Conservation (phyloP, 2,888 invertebrate genomes). For the Dolichopus griseipennis region DNA sequence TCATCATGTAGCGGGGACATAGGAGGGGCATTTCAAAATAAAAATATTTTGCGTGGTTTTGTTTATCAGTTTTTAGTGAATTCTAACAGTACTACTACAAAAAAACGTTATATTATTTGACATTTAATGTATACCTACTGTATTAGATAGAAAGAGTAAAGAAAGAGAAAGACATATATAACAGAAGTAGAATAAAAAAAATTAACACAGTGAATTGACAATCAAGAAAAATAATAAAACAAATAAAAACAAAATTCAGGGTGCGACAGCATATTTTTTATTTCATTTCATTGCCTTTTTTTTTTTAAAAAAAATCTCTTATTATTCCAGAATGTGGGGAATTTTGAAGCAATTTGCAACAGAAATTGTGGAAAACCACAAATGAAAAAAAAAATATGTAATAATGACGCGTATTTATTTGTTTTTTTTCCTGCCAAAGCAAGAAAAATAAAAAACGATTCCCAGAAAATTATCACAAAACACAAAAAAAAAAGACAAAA, state of each 20-base stretch:
- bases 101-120: no score
- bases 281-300: not conserved
- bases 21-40: no score
- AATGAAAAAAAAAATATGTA: not conserved
- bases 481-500: no score
- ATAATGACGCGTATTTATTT: slow-evolving; percentile 6
- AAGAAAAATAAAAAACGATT: not conserved
- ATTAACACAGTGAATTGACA: no score
- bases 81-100: no score
- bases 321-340: not conserved
- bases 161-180: no score
- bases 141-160: no score
- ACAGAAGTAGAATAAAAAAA: no score
- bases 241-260: not conserved
- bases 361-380: not conserved
- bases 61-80: no score
- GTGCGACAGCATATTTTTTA: not conserved
- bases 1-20: no score
- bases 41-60: no score
- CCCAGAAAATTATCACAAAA: not conserved
- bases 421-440: not conserved
- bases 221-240: not conserved
- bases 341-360: not conserved
- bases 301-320: not conserved
- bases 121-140: no score